These are phyloP conservation scores for Gobiocypris rarus DNA, from an alignment of 2,113 vertebrate species.

Conservation along the genomic window DNA sequence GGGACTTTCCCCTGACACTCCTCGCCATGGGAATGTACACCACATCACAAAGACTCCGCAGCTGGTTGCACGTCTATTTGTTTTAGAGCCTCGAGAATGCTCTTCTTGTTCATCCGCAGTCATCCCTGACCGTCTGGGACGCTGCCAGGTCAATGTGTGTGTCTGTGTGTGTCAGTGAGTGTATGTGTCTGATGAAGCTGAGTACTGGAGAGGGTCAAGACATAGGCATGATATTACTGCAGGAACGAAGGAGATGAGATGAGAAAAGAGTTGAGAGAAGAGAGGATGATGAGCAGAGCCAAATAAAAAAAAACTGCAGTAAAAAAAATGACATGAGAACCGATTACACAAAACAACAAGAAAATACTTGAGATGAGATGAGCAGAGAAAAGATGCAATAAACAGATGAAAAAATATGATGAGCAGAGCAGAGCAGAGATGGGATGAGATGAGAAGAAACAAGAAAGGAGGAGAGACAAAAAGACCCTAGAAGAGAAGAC, in stretches of 20 bases:
- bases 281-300: not conserved
- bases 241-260: constrained; percentile 44
- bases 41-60: constrained; percentile 51
- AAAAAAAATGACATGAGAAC: not conserved
- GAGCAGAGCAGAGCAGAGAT: not conserved
- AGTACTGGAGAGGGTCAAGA: not conserved
- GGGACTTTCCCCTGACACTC: constrained; percentile 44
- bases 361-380: not conserved
- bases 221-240: constrained; percentile 6
- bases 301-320: not conserved
- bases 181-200: constrained; percentile 67
- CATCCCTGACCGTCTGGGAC: constrained; percentile 74
- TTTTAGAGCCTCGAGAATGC: constrained; percentile 80
- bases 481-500: not conserved
- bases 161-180: not conserved
- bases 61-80: constrained; percentile 64
- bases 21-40: constrained; percentile 64
- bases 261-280: constrained; percentile 12
- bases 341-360: not conserved
- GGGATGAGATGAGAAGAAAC: not conserved
- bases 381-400: too few species aligned
- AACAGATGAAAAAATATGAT: too few species aligned
- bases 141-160: constrained; percentile 14
- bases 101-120: constrained; percentile 76
- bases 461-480: too few species aligned